phyloP scores from a whole-genome alignment of 2,113 vertebrate species.

The Dunckerocampus dactyliophorus region DNA sequence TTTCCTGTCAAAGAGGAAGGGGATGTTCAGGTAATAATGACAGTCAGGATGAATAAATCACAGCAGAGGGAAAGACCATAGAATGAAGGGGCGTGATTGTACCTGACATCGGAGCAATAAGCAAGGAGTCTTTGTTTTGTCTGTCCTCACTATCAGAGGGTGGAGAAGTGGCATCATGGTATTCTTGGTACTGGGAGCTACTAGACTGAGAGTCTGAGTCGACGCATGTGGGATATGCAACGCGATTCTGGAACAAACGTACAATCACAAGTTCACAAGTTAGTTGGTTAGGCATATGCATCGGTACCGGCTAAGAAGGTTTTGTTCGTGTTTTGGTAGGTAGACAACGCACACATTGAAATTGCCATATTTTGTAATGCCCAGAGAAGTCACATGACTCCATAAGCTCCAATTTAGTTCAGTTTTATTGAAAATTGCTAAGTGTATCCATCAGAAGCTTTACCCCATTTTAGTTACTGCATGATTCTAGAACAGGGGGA shows the following conservation, averaged over 20 bases:
- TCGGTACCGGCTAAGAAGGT: no score
- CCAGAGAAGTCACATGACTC: no score
- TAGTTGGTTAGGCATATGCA: no score
- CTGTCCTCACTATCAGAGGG: conserved; percentile 40
- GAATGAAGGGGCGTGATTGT: conserved; percentile 4
- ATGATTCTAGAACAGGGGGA: no score
- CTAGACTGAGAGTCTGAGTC: conserved; percentile 76
- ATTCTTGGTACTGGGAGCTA: conserved; percentile 71
- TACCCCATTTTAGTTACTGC: neutral
- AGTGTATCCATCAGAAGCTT: neutral
- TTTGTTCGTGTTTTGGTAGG: no score
- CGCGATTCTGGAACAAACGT: conserved; percentile 49
- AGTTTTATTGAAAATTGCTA: no score
- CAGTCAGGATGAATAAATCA: neutral
- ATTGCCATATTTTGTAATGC: no score
- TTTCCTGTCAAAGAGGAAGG: conserved; percentile 60
- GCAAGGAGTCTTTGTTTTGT: conserved; percentile 36
- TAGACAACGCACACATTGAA: no score
- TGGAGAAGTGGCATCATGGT: conserved; percentile 64
- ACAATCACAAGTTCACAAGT: neutral
- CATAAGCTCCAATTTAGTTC: no score
- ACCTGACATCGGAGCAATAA: conserved; percentile 68
- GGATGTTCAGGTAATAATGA: conserved; percentile 12
- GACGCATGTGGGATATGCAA: conserved; percentile 46
- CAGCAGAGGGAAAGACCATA: neutral